Evolutionary conservation across 2,113 vertebrate species (phyloP).

Genomic region (Tupaia chinensis): DNA sequence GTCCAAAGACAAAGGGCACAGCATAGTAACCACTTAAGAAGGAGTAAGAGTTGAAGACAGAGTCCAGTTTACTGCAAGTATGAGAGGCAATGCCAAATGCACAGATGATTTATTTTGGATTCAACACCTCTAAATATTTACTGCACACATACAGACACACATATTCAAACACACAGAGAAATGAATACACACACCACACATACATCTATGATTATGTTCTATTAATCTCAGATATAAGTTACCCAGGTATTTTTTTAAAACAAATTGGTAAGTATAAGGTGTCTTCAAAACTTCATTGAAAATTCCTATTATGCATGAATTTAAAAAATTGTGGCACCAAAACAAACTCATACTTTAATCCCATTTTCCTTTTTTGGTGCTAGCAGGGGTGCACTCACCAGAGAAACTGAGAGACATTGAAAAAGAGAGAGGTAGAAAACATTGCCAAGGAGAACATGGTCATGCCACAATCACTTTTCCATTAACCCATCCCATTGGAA

Average conservation of each 20-base stretch:
- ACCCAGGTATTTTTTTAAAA: neutral
- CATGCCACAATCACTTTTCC: no score
- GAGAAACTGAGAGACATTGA: no score
- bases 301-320: no score
- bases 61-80: neutral
- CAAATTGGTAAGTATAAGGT: neutral
- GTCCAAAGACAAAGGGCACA: neutral
- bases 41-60: neutral
- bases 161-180: neutral
- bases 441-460: no score
- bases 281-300: no score
- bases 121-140: neutral
- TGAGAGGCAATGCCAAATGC: accelerated
- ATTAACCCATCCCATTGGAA: no score
- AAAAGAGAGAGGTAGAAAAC: no score
- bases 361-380: no score
- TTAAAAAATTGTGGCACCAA: no score
- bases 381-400: no score
- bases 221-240: neutral
- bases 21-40: no score
- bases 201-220: neutral
- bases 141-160: neutral
- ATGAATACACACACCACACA: neutral
- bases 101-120: neutral
- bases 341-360: no score